These are phyloP conservation scores for Cettia cetti DNA, from an alignment of 2,113 vertebrate genomes.

Conservation along the genomic window DNA sequence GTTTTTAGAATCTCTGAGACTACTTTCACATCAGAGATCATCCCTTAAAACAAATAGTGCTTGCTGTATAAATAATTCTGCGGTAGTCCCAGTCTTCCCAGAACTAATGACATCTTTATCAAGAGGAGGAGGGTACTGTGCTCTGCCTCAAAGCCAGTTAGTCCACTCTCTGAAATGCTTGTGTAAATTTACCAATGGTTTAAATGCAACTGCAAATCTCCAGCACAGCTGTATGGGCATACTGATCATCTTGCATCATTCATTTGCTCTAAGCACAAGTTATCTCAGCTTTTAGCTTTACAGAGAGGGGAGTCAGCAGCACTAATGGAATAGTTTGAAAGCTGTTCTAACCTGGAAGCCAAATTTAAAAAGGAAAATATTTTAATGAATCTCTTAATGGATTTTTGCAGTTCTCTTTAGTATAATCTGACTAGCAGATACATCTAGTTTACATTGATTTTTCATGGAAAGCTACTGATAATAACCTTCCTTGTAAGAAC, in stretches of 20 bases:
- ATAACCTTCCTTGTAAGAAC: background rate
- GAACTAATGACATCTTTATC: background rate
- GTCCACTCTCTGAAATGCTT: background rate
- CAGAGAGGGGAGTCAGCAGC: background rate
- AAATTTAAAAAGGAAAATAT: background rate
- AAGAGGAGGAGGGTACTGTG: background rate
- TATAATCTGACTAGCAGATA: background rate
- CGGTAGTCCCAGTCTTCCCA: background rate
- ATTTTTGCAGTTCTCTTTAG: background rate
- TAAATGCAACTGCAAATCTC: background rate
- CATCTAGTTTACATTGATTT: background rate
- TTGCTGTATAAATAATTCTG: background rate
- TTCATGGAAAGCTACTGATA: background rate
- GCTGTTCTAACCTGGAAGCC: background rate
- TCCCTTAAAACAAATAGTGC: background rate
- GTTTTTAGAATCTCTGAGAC: background rate
- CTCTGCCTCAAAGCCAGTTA: background rate
- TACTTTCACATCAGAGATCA: background rate
- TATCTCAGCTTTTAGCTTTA: constrained; percentile 27
- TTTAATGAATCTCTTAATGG: background rate
- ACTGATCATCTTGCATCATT: constrained; percentile 1
- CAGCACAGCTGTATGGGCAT: background rate
- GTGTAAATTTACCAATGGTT: constrained; percentile 3
- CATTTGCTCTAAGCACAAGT: background rate
- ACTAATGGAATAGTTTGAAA: constrained; percentile 12